These are phyloP conservation scores for Brachypalpus laphriformis DNA, from an alignment of 2,888 invertebrate genomes.

Conservation along the genomic window DNA sequence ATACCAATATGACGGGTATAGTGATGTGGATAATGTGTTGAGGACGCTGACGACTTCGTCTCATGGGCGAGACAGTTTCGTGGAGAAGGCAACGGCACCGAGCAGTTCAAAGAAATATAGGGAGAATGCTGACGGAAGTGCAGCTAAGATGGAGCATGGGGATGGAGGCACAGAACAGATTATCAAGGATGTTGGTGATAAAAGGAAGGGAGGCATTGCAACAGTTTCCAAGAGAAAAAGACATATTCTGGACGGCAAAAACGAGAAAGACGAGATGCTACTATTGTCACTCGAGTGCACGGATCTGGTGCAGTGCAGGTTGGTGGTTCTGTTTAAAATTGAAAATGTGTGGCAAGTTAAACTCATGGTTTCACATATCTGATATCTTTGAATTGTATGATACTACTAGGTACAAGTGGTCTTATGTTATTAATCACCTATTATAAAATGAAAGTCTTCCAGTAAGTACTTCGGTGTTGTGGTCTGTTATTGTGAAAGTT, in stretches of 20 bases:
- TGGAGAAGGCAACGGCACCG: conserved; percentile 75
- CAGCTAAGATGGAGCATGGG: not conserved
- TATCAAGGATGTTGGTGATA: conserved; percentile 1
- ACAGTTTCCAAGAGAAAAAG: not conserved
- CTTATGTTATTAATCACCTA: too few species aligned
- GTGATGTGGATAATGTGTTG: conserved; percentile 78
- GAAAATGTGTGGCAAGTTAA: not conserved
- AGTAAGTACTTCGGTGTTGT: too few species aligned
- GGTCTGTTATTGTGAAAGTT: too few species aligned
- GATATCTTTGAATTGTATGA: too few species aligned
- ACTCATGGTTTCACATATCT: too few species aligned
- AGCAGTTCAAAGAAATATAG: conserved; percentile 49
- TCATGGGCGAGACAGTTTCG: conserved; percentile 79
- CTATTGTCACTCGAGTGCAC: conserved; percentile 78
- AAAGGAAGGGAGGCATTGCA: not conserved
- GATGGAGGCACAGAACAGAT: not conserved
- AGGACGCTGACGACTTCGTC: conserved; percentile 78
- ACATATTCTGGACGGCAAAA: conserved; percentile 33
- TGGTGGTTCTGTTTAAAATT: conserved; percentile 63
- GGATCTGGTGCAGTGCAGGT: conserved; percentile 82
- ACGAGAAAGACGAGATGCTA: conserved; percentile 77
- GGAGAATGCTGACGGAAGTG: conserved; percentile 32
- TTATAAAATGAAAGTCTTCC: too few species aligned
- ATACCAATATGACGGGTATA: conserved; percentile 81
- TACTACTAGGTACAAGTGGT: too few species aligned